These are phyloP conservation scores for Oncorhynchus tshawytscha DNA, from an alignment of 2,113 vertebrate genomes.

Conservation along the genomic window DNA sequence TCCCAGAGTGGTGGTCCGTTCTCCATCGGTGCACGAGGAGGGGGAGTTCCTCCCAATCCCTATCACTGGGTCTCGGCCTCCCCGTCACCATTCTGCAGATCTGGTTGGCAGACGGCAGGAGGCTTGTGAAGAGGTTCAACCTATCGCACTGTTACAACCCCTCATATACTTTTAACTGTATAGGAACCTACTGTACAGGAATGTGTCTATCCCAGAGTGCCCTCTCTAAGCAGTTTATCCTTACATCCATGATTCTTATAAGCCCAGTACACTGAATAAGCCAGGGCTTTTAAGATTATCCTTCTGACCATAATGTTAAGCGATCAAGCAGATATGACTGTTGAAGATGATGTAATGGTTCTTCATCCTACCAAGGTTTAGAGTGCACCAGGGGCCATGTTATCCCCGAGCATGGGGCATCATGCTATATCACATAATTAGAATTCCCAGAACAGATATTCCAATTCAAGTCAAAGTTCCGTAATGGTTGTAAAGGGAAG, in stretches of 20 bases:
- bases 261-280: not conserved
- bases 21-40: conserved; percentile 75
- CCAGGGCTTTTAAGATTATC: not conserved
- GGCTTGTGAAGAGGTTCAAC: conserved; percentile 92
- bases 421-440: too few relatives aligned
- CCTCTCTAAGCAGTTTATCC: not conserved
- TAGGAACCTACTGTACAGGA: not conserved
- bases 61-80: conserved; percentile 80
- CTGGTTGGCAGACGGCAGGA: conserved; percentile 92
- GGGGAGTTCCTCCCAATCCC: conserved; percentile 76
- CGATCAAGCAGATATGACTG: not conserved
- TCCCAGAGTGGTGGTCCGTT: conserved; percentile 86
- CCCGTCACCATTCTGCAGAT: conserved; percentile 91
- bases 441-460: too few relatives aligned
- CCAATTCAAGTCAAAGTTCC: too few relatives aligned
- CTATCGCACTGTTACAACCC: conserved; percentile 64
- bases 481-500: too few relatives aligned
- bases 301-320: not conserved
- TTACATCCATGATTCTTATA: not conserved
- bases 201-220: not conserved
- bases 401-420: conserved; percentile 33
- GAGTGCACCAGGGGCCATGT: conserved; percentile 33
- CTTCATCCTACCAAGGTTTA: conserved; percentile 45
- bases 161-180: not conserved
- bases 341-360: conserved; percentile 59